Conservation (phyloP, 2,113 vertebrate species). For the Hyaena hyaena region DNA sequence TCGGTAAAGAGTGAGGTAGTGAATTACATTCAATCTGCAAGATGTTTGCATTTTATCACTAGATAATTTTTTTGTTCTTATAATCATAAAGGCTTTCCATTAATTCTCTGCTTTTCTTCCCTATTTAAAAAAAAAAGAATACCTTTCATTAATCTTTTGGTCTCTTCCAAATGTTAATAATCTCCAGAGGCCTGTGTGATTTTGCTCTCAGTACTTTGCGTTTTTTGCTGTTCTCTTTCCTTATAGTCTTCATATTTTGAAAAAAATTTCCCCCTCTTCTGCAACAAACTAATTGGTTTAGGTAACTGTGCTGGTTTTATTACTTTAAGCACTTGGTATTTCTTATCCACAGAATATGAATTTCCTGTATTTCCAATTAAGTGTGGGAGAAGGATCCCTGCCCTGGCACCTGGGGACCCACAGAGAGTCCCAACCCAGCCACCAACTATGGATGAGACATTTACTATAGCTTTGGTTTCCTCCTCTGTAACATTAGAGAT, state of each 20-base stretch:
- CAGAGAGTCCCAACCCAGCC: not conserved
- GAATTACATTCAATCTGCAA: not conserved
- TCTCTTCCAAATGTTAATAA: not conserved
- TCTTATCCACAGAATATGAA: not conserved
- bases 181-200: not conserved
- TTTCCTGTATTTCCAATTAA: not conserved
- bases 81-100: not conserved
- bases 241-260: not conserved
- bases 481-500: not conserved
- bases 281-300: not conserved
- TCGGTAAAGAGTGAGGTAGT: not conserved
- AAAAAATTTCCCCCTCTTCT: not conserved
- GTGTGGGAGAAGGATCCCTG: not conserved
- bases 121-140: not conserved
- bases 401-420: not conserved
- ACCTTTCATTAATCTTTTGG: not conserved
- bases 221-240: not conserved
- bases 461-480: not conserved
- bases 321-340: not conserved
- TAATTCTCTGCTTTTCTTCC: not conserved
- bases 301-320: not conserved
- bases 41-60: not conserved
- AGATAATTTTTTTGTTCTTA: not conserved
- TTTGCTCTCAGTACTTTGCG: not conserved
- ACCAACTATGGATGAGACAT: not conserved